These are phyloP conservation scores for Serinus canaria DNA, from an alignment of 2,113 vertebrate species.

Conservation along the genomic window DNA sequence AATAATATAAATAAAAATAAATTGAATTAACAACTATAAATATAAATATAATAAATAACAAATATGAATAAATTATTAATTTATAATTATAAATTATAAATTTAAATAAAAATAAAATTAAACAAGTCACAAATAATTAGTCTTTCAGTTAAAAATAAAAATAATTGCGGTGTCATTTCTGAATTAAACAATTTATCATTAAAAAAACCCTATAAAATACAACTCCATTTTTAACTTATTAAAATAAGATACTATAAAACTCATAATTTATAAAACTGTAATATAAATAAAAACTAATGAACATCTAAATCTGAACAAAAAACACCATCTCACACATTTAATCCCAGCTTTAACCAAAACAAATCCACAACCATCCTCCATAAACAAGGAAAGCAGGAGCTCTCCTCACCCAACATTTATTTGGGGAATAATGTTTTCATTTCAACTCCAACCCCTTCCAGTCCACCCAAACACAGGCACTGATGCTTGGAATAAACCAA, in stretches of 20 bases:
- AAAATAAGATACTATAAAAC: neutral
- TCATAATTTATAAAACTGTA: neutral
- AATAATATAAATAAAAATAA: too few species aligned
- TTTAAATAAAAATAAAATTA: neutral
- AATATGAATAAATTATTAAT: neutral
- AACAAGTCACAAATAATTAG: neutral
- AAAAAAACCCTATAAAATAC: neutral
- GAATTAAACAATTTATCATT: neutral
- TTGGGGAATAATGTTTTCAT: neutral
- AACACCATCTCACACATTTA: neutral
- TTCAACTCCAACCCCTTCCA: neutral
- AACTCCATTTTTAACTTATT: neutral
- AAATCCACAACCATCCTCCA: too few species aligned
- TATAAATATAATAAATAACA: neutral
- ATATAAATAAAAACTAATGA: neutral
- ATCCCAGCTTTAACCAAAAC: neutral
- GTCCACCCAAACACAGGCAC: accelerated
- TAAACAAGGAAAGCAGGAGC: accelerated
- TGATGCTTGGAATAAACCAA: neutral
- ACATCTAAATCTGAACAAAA: neutral
- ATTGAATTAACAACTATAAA: too few species aligned
- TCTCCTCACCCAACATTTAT: neutral
- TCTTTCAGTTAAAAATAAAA: neutral
- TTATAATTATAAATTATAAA: neutral
- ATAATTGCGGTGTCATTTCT: neutral